These are phyloP conservation scores for Pammene fasciana DNA, from an alignment of 2,888 invertebrate genomes.

Conservation along the genomic window DNA sequence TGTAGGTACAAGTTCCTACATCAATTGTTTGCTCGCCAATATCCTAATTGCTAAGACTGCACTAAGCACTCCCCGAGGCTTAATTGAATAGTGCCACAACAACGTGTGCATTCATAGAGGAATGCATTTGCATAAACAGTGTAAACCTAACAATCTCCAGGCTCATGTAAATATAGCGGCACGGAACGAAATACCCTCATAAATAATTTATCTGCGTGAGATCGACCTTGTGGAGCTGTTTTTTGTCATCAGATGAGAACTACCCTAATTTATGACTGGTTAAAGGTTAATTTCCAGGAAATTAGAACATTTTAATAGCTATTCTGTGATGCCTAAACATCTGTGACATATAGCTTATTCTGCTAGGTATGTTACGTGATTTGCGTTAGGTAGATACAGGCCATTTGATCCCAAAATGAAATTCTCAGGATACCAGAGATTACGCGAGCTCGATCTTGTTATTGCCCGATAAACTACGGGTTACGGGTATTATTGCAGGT, in stretches of 20 bases:
- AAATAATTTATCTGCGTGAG: conserved; percentile 49
- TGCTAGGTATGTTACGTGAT: too few relatives aligned
- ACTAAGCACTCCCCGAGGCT: conserved; percentile 22
- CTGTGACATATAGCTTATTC: too few relatives aligned
- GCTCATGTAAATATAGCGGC: conserved; percentile 39
- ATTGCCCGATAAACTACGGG: too few relatives aligned
- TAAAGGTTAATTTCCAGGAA: neutral
- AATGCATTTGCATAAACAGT: conserved; percentile 42
- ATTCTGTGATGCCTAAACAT: too few relatives aligned
- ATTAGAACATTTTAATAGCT: neutral
- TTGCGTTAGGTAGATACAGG: too few relatives aligned
- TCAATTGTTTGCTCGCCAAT: conserved; percentile 6
- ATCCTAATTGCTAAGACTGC: conserved; percentile 26
- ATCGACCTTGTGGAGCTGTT: conserved; percentile 20
- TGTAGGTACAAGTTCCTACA: neutral
- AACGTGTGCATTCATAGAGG: conserved; percentile 42
- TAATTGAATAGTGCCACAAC: conserved; percentile 32
- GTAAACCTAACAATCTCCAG: conserved; percentile 46
- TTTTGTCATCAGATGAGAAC: conserved; percentile 5
- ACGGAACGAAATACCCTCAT: conserved; percentile 50
- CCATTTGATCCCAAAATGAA: too few relatives aligned
- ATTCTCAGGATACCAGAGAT: too few relatives aligned
- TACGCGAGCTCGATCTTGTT: too few relatives aligned
- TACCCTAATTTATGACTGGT: neutral
- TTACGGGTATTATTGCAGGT: too few relatives aligned